Evolutionary conservation across 2,888 invertebrate genomes (phyloP), one percentile per base, ranked within the genome.

Genomic region (Lysandra coridon): DNA sequence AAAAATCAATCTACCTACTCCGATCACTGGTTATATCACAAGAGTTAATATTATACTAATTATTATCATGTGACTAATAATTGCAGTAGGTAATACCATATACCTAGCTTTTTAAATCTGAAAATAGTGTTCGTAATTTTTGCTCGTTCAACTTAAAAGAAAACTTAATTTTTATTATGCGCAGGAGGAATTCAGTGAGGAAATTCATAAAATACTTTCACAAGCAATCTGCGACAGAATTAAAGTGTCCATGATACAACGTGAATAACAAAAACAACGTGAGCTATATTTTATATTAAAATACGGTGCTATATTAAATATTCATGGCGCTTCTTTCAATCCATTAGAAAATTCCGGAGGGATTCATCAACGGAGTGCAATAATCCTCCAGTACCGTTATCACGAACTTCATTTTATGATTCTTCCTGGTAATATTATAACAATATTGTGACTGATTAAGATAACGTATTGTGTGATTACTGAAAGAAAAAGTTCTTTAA

Each of bases 261-360:
- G 69, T 37, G 69, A 69, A 69, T 10, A 76, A 17, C 49, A 57
- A 57, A 53, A 57, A 76, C 49, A 75, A 53, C 76, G 30, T 57
- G 12, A 75, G 75, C 12, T 75, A 49, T 75, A 75, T 75, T 49
- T 69, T 30, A 75, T 49, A 30, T 76, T 57, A 76, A 37, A 57
- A 76, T 76, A 76, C 76, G 76, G 30, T 37, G 76, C 57, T 76
- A 53, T 76, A 76, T 76, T 76, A 76, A 76, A 76, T 76, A 76
- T 76, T 76, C 76, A 76, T 76, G 57, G 37, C 30, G 76, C 57
- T 76, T 57, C 53, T 57, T 76, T 76, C 76, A 76, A 76, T 76
- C 57, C 76, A 76, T 76, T 76, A 76, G 53, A 57, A 76, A 53
- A 76, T 53, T 76, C 76, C 76, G 53, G 30, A 14, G 76, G 76